Conservation (phyloP, 2,888 invertebrate genomes). For the Drosophila setosimentum region DNA sequence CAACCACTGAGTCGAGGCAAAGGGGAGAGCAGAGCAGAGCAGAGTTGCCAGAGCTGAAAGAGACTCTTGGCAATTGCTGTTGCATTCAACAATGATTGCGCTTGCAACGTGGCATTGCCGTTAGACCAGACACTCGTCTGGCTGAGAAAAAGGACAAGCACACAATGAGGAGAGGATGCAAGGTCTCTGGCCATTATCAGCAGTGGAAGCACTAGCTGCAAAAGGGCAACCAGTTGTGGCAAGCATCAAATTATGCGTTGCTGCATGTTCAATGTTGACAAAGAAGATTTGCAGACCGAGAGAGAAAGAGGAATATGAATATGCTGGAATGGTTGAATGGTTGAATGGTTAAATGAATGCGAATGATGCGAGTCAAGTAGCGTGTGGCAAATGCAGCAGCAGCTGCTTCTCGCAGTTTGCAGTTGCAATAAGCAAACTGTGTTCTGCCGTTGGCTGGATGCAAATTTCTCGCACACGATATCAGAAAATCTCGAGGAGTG, state of each 20-base stretch:
- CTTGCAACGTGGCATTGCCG: slow-evolving; percentile 56
- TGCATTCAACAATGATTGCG: slow-evolving; percentile 72
- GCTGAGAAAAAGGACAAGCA: slow-evolving; percentile 6
- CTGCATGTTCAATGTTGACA: slow-evolving; percentile 55
- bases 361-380: slow-evolving; percentile 22
- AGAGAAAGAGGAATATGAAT: slow-evolving; percentile 37
- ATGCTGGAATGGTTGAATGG: slow-evolving; percentile 17
- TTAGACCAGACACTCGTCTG: slow-evolving; percentile 43
- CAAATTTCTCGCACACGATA: slow-evolving; percentile 67
- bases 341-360: slow-evolving; percentile 4
- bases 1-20: slow-evolving; percentile 55
- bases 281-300: slow-evolving; percentile 17
- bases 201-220: slow-evolving; percentile 35
- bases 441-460: slow-evolving; percentile 42
- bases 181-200: slow-evolving; percentile 42
- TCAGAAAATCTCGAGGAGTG: slow-evolving; percentile 74
- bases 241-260: slow-evolving; percentile 68
- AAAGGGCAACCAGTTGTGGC: slow-evolving; percentile 24
- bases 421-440: slow-evolving; percentile 33
- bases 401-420: slow-evolving; percentile 38
- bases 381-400: slow-evolving; percentile 11
- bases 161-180: slow-evolving; percentile 9
- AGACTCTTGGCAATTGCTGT: slow-evolving; percentile 54
- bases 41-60: slow-evolving; percentile 27
- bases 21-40: slow-evolving; percentile 21